Evolutionary conservation across 2,797 vertebrate species (phyloP), one percentile per base, ranked within the genome.

Genomic region (Gallinago nigripennis): DNA sequence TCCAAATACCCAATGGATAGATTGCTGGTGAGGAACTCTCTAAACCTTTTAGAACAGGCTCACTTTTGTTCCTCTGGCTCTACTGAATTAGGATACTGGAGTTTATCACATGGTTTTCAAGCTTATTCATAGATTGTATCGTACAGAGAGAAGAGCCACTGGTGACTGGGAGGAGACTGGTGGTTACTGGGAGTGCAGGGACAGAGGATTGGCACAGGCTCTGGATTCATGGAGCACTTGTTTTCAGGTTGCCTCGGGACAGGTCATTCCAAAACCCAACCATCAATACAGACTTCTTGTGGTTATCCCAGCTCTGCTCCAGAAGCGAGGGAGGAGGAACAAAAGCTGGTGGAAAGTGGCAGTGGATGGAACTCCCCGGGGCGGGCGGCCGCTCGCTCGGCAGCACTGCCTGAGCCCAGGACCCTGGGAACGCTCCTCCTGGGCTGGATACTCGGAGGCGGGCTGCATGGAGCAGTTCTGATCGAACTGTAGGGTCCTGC

Each of bases 301-400:
- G 48, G n/a, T 66, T 58, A 15, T 57, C 25, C 0, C 1, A 3
- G 57, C 51, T 30, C 45, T 14, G n/a, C 46, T 75, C 19, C 50
- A 37, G 0, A 18, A 35, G 51, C 21, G 33, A 5, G 0, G 0
- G 53, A 61, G 53, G 41, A 46, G 20, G 71, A 60, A 4, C 25
- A 16, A 12, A 14, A 0, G 0, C 20, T 1, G 10, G 8, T 54
- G 51, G 23, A 19, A 41, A 57, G 70, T 11, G 1, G 0, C 8
- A 41, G 43, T 17, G 3, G 3, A 0, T 46, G 81, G 35, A 58
- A 6, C 25, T 17, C 53, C 72, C 37, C 12, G 8, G n/a, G n/a
- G 56, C 10, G 51, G 78, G 35, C 21, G 60, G 45, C 6, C 11
- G 6, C 25, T 20, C 24, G 17, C 25, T 20, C 28, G 14, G 18